Evolutionary conservation across 2,797 vertebrate species (phyloP), one percentile per base, ranked within the genome.

Genomic region (Pipistrellus pygmaeus): DNA sequence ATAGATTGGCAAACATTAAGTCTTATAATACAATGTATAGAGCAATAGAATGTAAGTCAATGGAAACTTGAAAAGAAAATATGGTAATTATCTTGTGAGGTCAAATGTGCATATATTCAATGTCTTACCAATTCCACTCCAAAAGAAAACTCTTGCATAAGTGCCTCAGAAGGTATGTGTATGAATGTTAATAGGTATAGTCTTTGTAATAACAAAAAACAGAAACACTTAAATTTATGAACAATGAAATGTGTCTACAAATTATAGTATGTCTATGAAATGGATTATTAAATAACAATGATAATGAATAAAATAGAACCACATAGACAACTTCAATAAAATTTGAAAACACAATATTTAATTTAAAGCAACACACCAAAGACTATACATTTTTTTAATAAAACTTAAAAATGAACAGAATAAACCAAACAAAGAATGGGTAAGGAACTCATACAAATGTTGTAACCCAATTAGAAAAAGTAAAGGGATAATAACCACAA

Each of bases 41-140:
- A 78, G 32, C 21, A 94, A 82, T 17, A 7, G 64, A 82, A 83
- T 80, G 30, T 73, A 27, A 27, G 78, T 5, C 27, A 77, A 85
- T 32, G 12, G 7, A 69, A 92, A 88, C 27, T 25, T n/a, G 21
- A 80, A 10, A 78, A 84, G 23, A 88, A 68, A 87, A 41, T 64
- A 69, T 66, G 64, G 64, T 75, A 83, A 83, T 64, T 75, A 92
- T 86, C 57, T 81, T 86, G 9, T 93, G 30, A 94, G 92, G 30
- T 85, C 60, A 92, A 88, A 90, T 8, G 73, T 17, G 5, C 9
- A 85, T 9, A 62, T 77, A 71, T 15, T 71, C 14, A 32, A 8
- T 44, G 32, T 85, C 25, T 88, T 30, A 93, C 23, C 14, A 95
- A 82, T 4, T 73, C 10, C 27, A 93, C 15, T 92, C 53, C 25